Conservation (phyloP, 2,113 vertebrate genomes). For the Gopherus flavomarginatus region DNA sequence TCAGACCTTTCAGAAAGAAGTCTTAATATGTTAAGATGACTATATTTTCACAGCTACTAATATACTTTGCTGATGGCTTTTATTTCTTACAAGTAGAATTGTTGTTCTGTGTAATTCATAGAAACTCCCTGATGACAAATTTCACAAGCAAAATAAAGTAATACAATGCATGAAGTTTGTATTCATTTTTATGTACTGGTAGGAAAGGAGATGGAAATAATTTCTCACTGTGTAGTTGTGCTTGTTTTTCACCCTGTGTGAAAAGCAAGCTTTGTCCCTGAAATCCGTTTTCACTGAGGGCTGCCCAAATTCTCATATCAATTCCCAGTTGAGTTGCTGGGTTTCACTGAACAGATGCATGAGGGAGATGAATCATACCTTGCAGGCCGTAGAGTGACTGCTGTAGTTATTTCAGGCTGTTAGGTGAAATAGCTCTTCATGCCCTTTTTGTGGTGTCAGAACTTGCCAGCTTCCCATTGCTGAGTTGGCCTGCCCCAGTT, state of each 20-base stretch:
- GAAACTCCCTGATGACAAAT: not conserved
- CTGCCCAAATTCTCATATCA: not conserved
- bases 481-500: not conserved
- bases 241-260: not conserved
- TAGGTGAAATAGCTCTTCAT: not conserved
- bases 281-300: not conserved
- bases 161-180: not conserved
- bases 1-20: slow-evolving; percentile 48
- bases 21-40: slow-evolving; percentile 38
- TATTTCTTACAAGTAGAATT: slow-evolving; percentile 1
- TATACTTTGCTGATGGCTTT: not conserved
- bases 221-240: not conserved
- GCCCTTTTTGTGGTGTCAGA: not conserved
- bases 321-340: not conserved
- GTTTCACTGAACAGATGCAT: not conserved
- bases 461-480: not conserved
- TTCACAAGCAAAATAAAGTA: not conserved
- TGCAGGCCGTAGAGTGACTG: not conserved
- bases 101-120: not conserved
- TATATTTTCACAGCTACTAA: slow-evolving; percentile 10
- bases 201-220: not conserved
- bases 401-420: not conserved
- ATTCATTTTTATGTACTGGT: not conserved
- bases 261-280: not conserved
- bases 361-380: not conserved